These are phyloP conservation scores for Aldrovandia affinis DNA, from an alignment of 2,797 vertebrate species.

Conservation along the genomic window DNA sequence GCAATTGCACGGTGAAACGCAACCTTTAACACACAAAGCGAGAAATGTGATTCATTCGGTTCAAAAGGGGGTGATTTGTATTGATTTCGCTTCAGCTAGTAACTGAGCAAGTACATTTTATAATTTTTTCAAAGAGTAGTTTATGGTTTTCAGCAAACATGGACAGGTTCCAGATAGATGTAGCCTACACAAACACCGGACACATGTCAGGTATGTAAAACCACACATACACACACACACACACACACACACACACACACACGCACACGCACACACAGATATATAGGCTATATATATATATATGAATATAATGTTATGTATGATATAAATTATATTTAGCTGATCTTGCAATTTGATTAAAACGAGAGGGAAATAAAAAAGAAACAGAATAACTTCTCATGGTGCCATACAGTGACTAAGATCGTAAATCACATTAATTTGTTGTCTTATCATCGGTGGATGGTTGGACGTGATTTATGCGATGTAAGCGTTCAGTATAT, in stretches of 20 bases:
- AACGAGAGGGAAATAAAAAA: conserved; percentile 62
- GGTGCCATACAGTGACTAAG: conserved; percentile 77
- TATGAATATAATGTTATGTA: conserved; percentile 46
- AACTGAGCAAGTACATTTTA: conserved; percentile 45
- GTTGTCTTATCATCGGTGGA: conserved; percentile 80
- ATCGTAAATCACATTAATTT: conserved; percentile 91
- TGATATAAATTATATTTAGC: conserved; percentile 37
- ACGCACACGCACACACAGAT: background rate
- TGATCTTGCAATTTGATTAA: conserved; percentile 67
- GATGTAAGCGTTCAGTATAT: conserved; percentile 70
- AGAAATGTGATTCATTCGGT: conserved; percentile 84
- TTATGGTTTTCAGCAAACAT: conserved; percentile 61
- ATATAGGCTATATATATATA: conserved; percentile 16
- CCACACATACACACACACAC: too few relatives aligned
- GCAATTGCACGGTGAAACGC: conserved; percentile 90
- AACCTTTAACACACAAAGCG: conserved; percentile 87
- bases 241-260: too few relatives aligned
- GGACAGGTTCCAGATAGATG: conserved; percentile 65
- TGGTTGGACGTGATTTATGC: conserved; percentile 82
- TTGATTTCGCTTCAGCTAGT: conserved; percentile 72
- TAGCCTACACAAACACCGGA: conserved; percentile 48
- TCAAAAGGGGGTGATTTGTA: conserved; percentile 75
- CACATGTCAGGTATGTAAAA: conserved; percentile 53
- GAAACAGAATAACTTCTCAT: conserved; percentile 74
- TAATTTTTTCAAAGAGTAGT: conserved; percentile 51